Evolutionary conservation across 2,113 vertebrate genomes (phyloP), one percentile per base, ranked within the genome.

Genomic region (Marmota monax): DNA sequence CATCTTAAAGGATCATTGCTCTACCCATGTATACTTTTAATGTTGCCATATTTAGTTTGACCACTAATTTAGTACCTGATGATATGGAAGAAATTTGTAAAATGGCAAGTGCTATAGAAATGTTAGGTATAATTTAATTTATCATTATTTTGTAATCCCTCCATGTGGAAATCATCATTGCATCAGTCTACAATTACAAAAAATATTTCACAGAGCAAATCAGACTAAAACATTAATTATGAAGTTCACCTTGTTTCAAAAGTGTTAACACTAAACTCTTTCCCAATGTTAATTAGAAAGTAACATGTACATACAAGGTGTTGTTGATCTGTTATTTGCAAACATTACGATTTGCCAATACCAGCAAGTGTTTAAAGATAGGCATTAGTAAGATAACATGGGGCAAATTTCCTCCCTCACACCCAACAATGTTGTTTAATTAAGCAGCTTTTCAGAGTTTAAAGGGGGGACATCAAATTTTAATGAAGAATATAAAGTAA

Each of bases 341-440:
- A 98, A 97, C 78, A 39, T 32, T 94, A 77, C 51, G 92, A 88
- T 91, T 94, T 98, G 97, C 95, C 97, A 98, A 92, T 61, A 79
- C 29, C 53, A 97, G 83, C 97, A 98, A 97, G 94, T 97, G 95
- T 85, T 97, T 96, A 97, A 96, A 98, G 97, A 98, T 37, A 98
- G 96, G 17, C 20, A 51, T 90, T 93, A 89, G 67, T 94, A 48
- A 22, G 0, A 70, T 1, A 67, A 82, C 7, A 84, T 23, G n/a
- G 93, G 18, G 27, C 56, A 70, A 86, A 95, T 80, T 11, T 87
- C 76, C n/a, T 84, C 93, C 67, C 70, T 25, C 18, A 3, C 86
- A 53, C 27, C 83, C 69, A 87, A 88, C 34, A 88, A 11, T 22
- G 74, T 63, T 34, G 17, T 89, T 91, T 95, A 85, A 73, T 95